phyloP scores from a whole-genome alignment of 1,140 invertebrate genomes.

The Coenobita brevimanus region DNA sequence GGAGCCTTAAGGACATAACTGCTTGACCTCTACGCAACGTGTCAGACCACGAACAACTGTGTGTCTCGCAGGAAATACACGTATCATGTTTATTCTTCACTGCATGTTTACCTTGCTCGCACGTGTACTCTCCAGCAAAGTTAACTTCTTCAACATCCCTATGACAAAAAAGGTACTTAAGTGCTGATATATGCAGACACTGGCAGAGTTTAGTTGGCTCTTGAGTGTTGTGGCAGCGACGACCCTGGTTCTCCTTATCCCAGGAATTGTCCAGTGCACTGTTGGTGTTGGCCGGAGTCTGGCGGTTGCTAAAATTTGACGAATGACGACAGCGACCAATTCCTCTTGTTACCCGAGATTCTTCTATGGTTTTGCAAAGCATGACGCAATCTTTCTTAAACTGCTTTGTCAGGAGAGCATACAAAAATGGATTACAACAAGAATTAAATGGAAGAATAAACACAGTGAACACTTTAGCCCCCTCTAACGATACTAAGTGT shows the following conservation, averaged over 20 bases:
- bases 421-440: too few relatives aligned
- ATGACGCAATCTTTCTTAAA: too few relatives aligned
- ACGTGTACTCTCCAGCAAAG: slow-evolving; percentile 38
- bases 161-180: slow-evolving; percentile 62
- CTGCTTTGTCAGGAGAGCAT: too few relatives aligned
- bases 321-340: slow-evolving; percentile 89
- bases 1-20: slow-evolving; percentile 72
- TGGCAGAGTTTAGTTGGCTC: slow-evolving; percentile 56
- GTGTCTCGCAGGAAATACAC: slow-evolving; percentile 51
- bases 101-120: slow-evolving; percentile 46
- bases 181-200: slow-evolving; percentile 50
- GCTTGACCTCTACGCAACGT: slow-evolving; percentile 72
- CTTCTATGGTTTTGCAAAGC: too few relatives aligned
- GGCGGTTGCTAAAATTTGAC: slow-evolving; percentile 92
- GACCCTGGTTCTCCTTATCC: slow-evolving; percentile 79
- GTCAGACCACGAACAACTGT: slow-evolving; percentile 57
- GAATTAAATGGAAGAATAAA: too few relatives aligned
- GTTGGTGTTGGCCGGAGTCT: too few relatives aligned
- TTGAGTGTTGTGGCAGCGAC: slow-evolving; percentile 84
- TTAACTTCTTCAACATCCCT: slow-evolving; percentile 49
- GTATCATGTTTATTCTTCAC: slow-evolving; percentile 45
- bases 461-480: too few relatives aligned
- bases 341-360: too few relatives aligned
- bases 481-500: too few relatives aligned
- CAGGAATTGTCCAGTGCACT: slow-evolving; percentile 88